These are phyloP conservation scores for Plotosus lineatus DNA, from an alignment of 2,113 vertebrate species.

Conservation along the genomic window DNA sequence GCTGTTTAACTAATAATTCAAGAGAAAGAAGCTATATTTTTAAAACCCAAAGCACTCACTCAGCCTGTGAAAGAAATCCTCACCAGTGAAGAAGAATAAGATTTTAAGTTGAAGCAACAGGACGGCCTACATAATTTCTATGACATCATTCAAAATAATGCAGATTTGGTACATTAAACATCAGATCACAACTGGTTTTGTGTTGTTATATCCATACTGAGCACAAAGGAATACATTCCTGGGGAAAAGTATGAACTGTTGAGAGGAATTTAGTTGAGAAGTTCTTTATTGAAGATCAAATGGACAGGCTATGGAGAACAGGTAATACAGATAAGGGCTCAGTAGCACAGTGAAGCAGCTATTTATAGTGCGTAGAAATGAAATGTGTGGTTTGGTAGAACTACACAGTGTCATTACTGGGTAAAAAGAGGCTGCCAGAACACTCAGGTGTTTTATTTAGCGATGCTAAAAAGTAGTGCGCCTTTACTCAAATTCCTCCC, in stretches of 20 bases:
- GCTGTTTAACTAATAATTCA: slow-evolving; percentile 26
- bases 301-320: slow-evolving; percentile 57
- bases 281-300: slow-evolving; percentile 42
- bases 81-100: background rate
- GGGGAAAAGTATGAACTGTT: slow-evolving; percentile 30
- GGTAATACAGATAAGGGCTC: slow-evolving; percentile 53
- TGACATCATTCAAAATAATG: background rate
- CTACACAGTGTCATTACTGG: slow-evolving; percentile 32
- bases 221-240: background rate
- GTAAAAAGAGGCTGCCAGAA: slow-evolving; percentile 44
- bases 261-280: slow-evolving; percentile 60
- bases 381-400: background rate
- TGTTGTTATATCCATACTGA: background rate
- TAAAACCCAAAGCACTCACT: slow-evolving; percentile 27
- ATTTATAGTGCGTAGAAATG: slow-evolving; percentile 17
- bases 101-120: background rate
- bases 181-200: background rate
- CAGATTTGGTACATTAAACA: no score
- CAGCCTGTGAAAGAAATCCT: slow-evolving; percentile 7
- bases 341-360: slow-evolving; percentile 9
- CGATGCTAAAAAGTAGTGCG: slow-evolving; percentile 44
- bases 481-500: slow-evolving; percentile 42
- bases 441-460: slow-evolving; percentile 57
- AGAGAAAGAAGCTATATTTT: slow-evolving; percentile 50
- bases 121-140: background rate